phyloP scores from a whole-genome alignment of 2,797 vertebrate genomes.

The Denticeps clupeoides region DNA sequence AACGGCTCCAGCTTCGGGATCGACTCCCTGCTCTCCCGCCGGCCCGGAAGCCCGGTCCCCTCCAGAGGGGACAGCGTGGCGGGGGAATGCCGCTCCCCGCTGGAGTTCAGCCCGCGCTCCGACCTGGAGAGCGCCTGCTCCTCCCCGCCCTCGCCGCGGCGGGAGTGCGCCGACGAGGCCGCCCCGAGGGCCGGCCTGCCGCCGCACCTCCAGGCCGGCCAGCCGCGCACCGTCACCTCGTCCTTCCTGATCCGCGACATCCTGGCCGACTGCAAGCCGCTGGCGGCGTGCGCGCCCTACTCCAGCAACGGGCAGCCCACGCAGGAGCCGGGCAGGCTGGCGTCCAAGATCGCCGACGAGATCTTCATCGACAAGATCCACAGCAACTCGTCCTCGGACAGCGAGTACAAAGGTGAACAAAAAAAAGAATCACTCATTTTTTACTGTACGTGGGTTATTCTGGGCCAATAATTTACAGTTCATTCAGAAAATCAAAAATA shows the following conservation, averaged over 20 bases:
- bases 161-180: constrained; percentile 75
- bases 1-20: constrained; percentile 91
- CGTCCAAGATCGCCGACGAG: constrained; percentile 75
- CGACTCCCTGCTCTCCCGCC: constrained; percentile 91
- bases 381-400: constrained; percentile 85
- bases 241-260: constrained; percentile 97
- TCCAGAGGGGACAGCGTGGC: constrained; percentile 77
- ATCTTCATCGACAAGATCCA: constrained; percentile 88
- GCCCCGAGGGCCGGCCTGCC: constrained; percentile 68
- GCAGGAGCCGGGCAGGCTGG: constrained; percentile 73
- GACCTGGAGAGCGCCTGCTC: constrained; percentile 84
- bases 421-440: not conserved
- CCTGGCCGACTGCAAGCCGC: constrained; percentile 89
- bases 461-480: no score
- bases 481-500: no score
- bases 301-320: constrained; percentile 83
- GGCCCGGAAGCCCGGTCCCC: constrained; percentile 76
- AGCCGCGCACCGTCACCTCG: constrained; percentile 90
- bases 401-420: constrained; percentile 90
- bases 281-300: constrained; percentile 92
- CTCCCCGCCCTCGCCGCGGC: constrained; percentile 78
- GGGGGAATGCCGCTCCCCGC: constrained; percentile 78
- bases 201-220: constrained; percentile 74
- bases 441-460: not conserved
- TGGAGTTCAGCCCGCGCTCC: constrained; percentile 87